Conservation (phyloP, 2,797 vertebrate genomes). For the Cyprinella venusta region DNA sequence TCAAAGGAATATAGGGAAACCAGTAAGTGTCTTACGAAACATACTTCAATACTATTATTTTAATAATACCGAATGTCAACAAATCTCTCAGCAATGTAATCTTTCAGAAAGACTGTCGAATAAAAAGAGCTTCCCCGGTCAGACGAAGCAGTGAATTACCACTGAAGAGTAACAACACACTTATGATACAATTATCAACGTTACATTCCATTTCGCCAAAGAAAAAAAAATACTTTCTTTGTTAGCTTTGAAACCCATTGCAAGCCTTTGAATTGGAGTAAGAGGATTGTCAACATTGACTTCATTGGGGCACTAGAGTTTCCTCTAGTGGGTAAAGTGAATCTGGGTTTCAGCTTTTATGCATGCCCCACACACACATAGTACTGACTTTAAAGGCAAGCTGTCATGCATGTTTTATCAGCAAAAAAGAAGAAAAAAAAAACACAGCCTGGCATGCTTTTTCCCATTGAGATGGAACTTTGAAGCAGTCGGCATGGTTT, state of each 20-base stretch:
- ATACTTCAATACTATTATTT: conserved; percentile 14
- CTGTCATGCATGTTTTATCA: conserved; percentile 79
- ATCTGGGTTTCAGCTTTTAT: conserved; percentile 56
- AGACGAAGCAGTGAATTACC: conserved; percentile 16
- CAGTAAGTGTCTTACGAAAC: not conserved
- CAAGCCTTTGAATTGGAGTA: conserved; percentile 48
- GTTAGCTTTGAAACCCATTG: conserved; percentile 55
- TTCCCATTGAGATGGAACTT: conserved; percentile 19
- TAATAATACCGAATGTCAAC: conserved; percentile 15
- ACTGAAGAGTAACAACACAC: conserved; percentile 34
- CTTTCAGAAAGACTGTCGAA: not conserved
- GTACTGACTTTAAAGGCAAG: conserved; percentile 74
- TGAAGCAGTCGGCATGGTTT: conserved; percentile 24
- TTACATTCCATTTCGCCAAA: conserved; percentile 30
- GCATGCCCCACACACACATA: conserved; percentile 59
- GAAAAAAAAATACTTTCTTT: conserved; percentile 29
- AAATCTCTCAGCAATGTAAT: conserved; percentile 18
- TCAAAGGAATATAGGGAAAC: conserved; percentile 18
- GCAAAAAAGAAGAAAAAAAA: too few relatives aligned
- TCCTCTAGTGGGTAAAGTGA: conserved; percentile 63
- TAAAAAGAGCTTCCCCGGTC: conserved; percentile 6
- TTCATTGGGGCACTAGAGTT: conserved; percentile 56
- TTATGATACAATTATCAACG: conserved; percentile 38
- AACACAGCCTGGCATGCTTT: conserved; percentile 27
- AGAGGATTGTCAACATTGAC: conserved; percentile 57